Evolutionary conservation across 2,888 invertebrate genomes (phyloP).

Genomic region (Drosophila austrosaltans): DNA sequence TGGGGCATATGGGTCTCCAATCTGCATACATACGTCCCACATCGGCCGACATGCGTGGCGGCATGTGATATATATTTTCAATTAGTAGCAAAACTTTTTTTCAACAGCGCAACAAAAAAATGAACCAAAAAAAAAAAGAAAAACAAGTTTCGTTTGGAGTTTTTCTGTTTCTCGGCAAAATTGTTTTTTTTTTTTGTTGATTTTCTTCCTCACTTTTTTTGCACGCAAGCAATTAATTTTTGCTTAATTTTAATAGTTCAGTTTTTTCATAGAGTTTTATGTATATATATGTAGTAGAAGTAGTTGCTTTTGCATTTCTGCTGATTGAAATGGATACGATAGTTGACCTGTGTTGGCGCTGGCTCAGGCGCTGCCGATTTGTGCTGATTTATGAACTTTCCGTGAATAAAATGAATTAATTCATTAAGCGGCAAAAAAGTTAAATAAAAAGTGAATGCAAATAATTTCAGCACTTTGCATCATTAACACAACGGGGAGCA

Average conservation of each 20-base stretch:
- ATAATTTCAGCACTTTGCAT: constrained; percentile 75
- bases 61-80: constrained; percentile 51
- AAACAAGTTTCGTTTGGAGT: constrained; percentile 51
- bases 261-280: not conserved
- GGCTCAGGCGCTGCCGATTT: constrained; percentile 31
- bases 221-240: constrained; percentile 64
- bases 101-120: constrained; percentile 28
- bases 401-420: constrained; percentile 66
- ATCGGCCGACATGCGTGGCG: constrained; percentile 45
- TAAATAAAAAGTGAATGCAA: constrained; percentile 74
- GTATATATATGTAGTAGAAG: constrained; percentile 5
- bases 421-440: constrained; percentile 29
- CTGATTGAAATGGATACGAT: constrained; percentile 2
- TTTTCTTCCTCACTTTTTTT: constrained; percentile 16
- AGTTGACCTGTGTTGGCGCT: not conserved
- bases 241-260: constrained; percentile 60
- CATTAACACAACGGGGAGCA: constrained; percentile 72
- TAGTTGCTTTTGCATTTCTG: constrained; percentile 32
- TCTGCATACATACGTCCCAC: constrained; percentile 50
- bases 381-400: constrained; percentile 61
- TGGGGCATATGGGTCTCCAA: constrained; percentile 17
- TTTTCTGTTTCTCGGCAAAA: constrained; percentile 3
- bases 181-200: constrained; percentile 19
- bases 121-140: not conserved
- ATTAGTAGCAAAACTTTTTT: constrained; percentile 56